Percentiles rank a stretch among this genome's conserved stretches.
Evolutionary conservation across 2,797 vertebrate genomes (phyloP).

Genomic region (Cuculus canorus): DNA sequence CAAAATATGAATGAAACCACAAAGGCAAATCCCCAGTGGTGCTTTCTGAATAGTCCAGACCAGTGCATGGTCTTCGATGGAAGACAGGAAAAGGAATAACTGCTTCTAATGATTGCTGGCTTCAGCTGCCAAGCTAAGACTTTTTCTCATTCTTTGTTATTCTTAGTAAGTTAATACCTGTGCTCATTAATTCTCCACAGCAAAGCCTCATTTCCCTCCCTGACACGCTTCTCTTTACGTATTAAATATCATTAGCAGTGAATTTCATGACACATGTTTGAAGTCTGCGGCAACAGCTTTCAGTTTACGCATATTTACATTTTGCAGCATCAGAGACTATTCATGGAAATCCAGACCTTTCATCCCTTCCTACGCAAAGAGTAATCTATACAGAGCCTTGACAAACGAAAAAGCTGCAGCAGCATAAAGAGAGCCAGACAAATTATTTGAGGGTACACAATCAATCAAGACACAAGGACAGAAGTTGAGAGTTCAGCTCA

Average conservation of each 20-base stretch:
- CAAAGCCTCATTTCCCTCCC: not conserved
- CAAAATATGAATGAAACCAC: not conserved
- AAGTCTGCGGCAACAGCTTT: slow-evolving; percentile 30
- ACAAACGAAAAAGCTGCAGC: not conserved
- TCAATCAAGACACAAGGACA: not conserved
- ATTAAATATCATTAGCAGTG: slow-evolving; percentile 18
- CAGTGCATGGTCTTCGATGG: not conserved
- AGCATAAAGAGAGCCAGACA: not conserved
- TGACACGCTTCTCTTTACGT: not conserved
- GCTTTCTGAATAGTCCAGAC: not conserved
- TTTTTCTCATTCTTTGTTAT: not conserved
- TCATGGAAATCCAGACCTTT: slow-evolving; percentile 9
- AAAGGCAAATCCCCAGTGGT: not conserved
- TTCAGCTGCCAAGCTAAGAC: slow-evolving; percentile 5
- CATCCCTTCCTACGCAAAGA: not conserved
- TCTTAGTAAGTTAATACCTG: not conserved
- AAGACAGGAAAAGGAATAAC: not conserved
- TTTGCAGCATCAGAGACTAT: slow-evolving; percentile 5
- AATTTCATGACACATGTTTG: slow-evolving; percentile 1
- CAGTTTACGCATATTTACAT: slow-evolving; percentile 18
- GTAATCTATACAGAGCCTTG: not conserved
- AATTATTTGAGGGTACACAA: not conserved
- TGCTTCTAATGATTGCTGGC: not conserved
- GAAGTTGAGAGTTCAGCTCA: not conserved
- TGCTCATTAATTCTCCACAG: not conserved